Base-by-base conservation (phyloP, 92 coral and sea anemone species). In the Actinostola sp. region DNA sequence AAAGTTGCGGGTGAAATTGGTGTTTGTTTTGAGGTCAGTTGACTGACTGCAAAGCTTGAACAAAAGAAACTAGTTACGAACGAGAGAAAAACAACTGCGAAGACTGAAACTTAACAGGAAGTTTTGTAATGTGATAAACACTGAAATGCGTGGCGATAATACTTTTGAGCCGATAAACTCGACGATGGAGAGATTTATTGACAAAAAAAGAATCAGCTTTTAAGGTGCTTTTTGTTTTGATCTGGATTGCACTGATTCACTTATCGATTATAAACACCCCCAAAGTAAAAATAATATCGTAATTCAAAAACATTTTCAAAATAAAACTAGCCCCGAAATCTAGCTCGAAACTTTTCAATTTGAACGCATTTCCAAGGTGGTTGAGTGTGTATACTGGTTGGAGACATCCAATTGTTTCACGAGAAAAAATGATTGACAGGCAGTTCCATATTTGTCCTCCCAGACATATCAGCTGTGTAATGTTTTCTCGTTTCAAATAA, bases 361-460 rank as follows among this genome's bases (percentile, higher is more conserved):
- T 58, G 23, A 53, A 17, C 27, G 60, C 26, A 19, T 8, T 61
- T 13, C 20, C 7, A 29, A 33, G 28, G 72, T 21, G 25, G 26
- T 27, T 46, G 57, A 44, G 24, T 8, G 26, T 51, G 36, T 45
- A 33, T 27, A 15, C 58, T 14, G 0, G 2, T 8, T 46, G 26
- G 34, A 43, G n/a, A 54, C 45, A 32, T 38, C 42, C 56, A 24
- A 17, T 45, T 30, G 42, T 46, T 58, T 13, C 33, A 2, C 6
- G 50, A 5, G 59, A 8, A 11, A 13, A 45, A 45, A 48, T 66
- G 72, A 45, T 66, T 66, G 59, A 46, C 72, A 66, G 28, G 14
- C 21, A 19, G 42, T 16, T 19, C 39, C 9, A 0, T 31, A 41
- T 42, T 46, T 28, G 58, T 51, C 51, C 31, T 14, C 61, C 9